Conservation (phyloP, 2,797 vertebrate genomes). For the Chloroceryle inda region DNA sequence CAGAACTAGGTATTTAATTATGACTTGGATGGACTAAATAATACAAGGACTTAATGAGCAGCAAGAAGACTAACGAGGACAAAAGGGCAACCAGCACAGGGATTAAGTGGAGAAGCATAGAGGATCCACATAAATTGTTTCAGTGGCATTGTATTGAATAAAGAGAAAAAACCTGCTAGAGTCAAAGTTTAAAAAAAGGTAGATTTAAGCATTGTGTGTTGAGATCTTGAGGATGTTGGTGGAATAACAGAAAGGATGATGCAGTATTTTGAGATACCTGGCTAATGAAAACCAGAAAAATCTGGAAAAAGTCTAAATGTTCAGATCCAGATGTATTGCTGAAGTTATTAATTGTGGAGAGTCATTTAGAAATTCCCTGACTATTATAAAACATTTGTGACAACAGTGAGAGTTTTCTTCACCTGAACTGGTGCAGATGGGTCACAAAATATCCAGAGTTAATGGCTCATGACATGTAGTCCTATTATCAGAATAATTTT, state of each 20-base stretch:
- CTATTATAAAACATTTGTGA: not conserved
- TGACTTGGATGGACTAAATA: not conserved
- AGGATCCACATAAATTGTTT: not conserved
- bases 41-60: not conserved
- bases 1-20: not conserved
- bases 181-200: not conserved
- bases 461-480: not conserved
- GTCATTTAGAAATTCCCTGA: not conserved
- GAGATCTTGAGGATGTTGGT: not conserved
- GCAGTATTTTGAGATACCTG: not conserved
- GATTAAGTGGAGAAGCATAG: not conserved
- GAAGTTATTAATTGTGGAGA: not conserved
- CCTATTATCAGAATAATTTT: not conserved
- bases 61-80: not conserved
- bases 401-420: not conserved
- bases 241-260: not conserved
- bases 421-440: not conserved
- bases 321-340: not conserved
- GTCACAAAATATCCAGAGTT: not conserved
- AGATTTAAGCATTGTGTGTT: not conserved
- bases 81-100: not conserved
- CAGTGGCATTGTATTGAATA: not conserved
- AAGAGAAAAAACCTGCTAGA: not conserved
- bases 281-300: not conserved
- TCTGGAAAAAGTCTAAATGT: not conserved